Percentiles rank a stretch among this genome's conserved stretches.
Conservation (phyloP, 2,797 vertebrate genomes). For the Enteromius thamalakanensis region DNA sequence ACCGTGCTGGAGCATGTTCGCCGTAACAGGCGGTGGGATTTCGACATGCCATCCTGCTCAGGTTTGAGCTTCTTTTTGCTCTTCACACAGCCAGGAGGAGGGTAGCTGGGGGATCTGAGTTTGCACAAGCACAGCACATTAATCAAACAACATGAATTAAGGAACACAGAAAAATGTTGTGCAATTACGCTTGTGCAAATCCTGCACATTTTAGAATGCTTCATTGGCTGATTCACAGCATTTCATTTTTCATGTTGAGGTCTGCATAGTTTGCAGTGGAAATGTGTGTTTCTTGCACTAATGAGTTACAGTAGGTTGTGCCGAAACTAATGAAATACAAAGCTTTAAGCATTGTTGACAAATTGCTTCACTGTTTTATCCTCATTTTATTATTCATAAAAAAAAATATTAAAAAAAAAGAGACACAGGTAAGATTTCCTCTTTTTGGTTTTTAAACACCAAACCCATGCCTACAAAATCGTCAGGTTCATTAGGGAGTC, state of each 20-base stretch:
- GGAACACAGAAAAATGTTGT: constrained; percentile 2
- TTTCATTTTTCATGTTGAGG: constrained; percentile 37
- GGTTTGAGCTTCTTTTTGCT: constrained; percentile 87
- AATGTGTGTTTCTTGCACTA: neutral
- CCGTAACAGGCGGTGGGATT: constrained; percentile 85
- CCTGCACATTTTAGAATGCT: constrained; percentile 19
- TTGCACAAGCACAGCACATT: constrained; percentile 25
- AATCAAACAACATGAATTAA: constrained; percentile 40
- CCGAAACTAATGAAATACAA: neutral
- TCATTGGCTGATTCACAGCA: constrained; percentile 17
- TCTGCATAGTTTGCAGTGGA: constrained; percentile 19
- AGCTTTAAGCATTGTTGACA: constrained; percentile 11
- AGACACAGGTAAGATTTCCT: neutral
- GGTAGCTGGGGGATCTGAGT: constrained; percentile 88
- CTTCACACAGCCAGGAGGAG: constrained; percentile 88
- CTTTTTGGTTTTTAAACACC: neutral
- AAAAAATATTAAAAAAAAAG: too few species aligned
- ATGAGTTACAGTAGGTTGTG: neutral
- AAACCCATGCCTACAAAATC: neutral
- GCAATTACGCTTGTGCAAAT: constrained; percentile 30
- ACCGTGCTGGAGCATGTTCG: constrained; percentile 84
- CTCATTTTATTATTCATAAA: neutral
- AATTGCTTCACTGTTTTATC: neutral
- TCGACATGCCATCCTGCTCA: constrained; percentile 85
- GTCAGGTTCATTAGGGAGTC: neutral